Conservation (phyloP, 2,888 invertebrate genomes). For the Sylvicola cinctus region DNA sequence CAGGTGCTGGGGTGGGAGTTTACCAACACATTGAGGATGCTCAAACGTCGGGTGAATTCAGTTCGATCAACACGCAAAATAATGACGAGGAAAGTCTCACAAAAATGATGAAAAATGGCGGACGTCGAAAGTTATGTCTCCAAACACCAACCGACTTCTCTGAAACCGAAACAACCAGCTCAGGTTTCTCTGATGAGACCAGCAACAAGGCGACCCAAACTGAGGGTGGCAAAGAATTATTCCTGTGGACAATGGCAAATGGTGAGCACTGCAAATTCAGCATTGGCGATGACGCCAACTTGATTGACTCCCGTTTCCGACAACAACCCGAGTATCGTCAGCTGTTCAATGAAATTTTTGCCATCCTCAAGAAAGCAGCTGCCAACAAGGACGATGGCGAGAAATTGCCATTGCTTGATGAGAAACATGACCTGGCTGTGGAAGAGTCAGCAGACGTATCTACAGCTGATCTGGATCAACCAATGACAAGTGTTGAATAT, state of each 20-base stretch:
- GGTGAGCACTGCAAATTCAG: conserved; percentile 72
- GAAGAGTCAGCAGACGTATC: conserved; percentile 18
- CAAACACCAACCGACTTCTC: conserved; percentile 66
- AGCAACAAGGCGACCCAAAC: conserved; percentile 70
- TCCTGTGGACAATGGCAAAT: conserved; percentile 66
- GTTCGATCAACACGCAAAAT: conserved; percentile 38
- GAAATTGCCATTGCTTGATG: conserved; percentile 48
- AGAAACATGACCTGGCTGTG: conserved; percentile 25
- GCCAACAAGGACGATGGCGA: conserved; percentile 66
- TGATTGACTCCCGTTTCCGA: conserved; percentile 61
- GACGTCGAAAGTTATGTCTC: conserved; percentile 35
- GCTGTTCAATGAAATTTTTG: conserved; percentile 66
- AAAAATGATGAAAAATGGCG: conserved; percentile 20
- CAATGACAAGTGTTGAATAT: no score
- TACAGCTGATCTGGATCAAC: conserved; percentile 36
- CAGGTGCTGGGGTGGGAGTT: conserved; percentile 15
- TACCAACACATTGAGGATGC: conserved; percentile 55
- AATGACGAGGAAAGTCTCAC: conserved; percentile 32
- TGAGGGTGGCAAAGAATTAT: conserved; percentile 57
- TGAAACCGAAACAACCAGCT: conserved; percentile 68
- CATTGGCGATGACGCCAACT: conserved; percentile 61
- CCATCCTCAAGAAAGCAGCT: conserved; percentile 62
- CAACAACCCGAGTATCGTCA: conserved; percentile 65
- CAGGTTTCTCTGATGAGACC: conserved; percentile 67
- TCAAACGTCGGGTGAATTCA: conserved; percentile 51